Evolutionary conservation across 2,113 vertebrate genomes (phyloP).

Genomic region (Carettochelys insculpta): DNA sequence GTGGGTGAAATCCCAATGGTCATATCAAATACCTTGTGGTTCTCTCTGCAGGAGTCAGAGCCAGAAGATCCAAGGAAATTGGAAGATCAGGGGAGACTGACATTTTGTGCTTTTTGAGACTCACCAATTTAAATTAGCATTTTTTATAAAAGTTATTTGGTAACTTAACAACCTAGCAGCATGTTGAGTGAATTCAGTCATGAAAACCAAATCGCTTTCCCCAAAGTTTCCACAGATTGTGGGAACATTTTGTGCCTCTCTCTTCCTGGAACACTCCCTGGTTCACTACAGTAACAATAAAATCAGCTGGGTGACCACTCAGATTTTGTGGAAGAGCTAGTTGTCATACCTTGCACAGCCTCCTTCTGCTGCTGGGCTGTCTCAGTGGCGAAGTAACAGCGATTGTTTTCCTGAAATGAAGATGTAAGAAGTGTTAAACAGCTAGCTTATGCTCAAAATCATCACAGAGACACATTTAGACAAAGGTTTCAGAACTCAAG

Average conservation of each 20-base stretch:
- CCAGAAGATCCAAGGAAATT: neutral
- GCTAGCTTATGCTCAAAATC: neutral
- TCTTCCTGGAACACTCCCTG: neutral
- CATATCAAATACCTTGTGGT: neutral
- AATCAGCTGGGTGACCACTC: neutral
- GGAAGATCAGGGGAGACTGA: neutral
- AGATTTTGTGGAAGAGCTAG: neutral
- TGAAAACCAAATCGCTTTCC: fast-evolving
- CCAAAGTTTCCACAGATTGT: neutral
- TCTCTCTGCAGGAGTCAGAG: neutral
- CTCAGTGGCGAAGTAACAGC: conserved; percentile 51
- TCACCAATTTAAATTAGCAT: neutral
- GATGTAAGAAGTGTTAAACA: neutral
- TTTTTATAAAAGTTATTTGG: neutral
- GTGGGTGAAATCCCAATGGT: neutral
- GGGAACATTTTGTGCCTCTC: neutral
- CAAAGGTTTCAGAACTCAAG: neutral
- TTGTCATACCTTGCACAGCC: conserved; percentile 84
- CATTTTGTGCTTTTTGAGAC: neutral
- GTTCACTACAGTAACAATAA: neutral
- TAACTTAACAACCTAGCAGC: neutral
- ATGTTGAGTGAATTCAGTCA: neutral
- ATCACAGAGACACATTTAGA: neutral
- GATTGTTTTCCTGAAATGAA: conserved; percentile 72
- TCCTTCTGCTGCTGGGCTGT: conserved; percentile 80